Percentiles rank a stretch among this genome's conserved stretches.
These are phyloP conservation scores for Meta bourneti DNA, from an alignment of 2,888 invertebrate genomes.

Conservation along the genomic window DNA sequence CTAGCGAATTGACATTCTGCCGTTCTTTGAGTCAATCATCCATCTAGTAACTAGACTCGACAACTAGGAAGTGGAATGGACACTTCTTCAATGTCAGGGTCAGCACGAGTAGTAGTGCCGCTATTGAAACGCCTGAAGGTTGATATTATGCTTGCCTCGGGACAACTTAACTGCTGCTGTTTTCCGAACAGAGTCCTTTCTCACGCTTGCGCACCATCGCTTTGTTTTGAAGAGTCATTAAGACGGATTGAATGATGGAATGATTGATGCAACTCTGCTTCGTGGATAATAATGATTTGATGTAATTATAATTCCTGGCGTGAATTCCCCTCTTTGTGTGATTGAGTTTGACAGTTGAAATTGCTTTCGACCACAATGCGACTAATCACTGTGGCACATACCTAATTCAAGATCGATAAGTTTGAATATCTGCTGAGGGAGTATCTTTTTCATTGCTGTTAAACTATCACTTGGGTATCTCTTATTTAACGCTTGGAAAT, in stretches of 20 bases:
- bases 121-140: constrained; percentile 13
- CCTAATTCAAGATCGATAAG: too few relatives aligned
- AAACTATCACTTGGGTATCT: too few relatives aligned
- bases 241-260: constrained; percentile 1
- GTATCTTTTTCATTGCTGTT: too few relatives aligned
- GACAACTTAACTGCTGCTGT: background rate
- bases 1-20: background rate
- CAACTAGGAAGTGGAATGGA: constrained; percentile 31
- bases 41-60: background rate
- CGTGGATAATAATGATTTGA: constrained; percentile 4
- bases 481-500: too few relatives aligned
- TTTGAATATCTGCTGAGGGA: too few relatives aligned
- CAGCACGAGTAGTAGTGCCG: constrained; percentile 3
- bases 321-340: background rate
- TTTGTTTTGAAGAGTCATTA: constrained; percentile 26
- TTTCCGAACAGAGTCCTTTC: constrained; percentile 6
- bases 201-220: constrained; percentile 9
- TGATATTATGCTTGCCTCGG: constrained; percentile 8
- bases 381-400: too few relatives aligned
- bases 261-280: constrained; percentile 38
- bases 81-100: constrained; percentile 47
- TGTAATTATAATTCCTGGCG: constrained; percentile 21
- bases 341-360: constrained; percentile 25
- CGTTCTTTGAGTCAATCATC: constrained; percentile 6
- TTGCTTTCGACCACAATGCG: background rate